Conservation (phyloP, 2,888 invertebrate species). For the Lithosia quadra region DNA sequence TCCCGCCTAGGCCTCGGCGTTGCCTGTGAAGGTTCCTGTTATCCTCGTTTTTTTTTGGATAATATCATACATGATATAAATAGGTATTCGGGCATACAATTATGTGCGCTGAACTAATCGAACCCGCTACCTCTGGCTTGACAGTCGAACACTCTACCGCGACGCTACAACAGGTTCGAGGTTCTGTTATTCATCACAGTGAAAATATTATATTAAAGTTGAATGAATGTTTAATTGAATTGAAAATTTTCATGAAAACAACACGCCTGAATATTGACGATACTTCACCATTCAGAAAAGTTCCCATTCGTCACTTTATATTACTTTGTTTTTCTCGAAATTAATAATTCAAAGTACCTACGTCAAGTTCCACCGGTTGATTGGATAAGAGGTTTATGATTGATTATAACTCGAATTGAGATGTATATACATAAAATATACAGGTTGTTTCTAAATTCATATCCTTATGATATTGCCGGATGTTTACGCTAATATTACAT, state of each 20-base stretch:
- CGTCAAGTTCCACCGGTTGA: background rate
- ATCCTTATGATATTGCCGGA: background rate
- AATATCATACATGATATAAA: no score
- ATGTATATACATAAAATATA: background rate
- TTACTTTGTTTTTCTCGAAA: conserved; percentile 1
- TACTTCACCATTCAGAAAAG: background rate
- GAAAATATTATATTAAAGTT: background rate
- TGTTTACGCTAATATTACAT: background rate
- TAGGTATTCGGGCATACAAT: no score
- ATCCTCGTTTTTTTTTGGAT: no score
- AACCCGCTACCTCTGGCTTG: background rate
- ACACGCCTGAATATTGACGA: background rate
- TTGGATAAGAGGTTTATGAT: conserved; percentile 13
- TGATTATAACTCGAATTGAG: background rate
- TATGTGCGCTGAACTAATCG: background rate
- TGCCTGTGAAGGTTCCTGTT: no score
- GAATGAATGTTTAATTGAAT: background rate
- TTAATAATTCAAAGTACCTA: background rate
- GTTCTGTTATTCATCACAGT: background rate
- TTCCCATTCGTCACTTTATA: background rate
- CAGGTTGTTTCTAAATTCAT: background rate
- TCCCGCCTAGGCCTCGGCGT: no score
- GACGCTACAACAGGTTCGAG: no score
- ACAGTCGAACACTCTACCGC: background rate
- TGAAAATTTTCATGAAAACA: background rate